Evolutionary conservation across 2,797 vertebrate species (phyloP).

Genomic region (Tauraco hartlaubi): DNA sequence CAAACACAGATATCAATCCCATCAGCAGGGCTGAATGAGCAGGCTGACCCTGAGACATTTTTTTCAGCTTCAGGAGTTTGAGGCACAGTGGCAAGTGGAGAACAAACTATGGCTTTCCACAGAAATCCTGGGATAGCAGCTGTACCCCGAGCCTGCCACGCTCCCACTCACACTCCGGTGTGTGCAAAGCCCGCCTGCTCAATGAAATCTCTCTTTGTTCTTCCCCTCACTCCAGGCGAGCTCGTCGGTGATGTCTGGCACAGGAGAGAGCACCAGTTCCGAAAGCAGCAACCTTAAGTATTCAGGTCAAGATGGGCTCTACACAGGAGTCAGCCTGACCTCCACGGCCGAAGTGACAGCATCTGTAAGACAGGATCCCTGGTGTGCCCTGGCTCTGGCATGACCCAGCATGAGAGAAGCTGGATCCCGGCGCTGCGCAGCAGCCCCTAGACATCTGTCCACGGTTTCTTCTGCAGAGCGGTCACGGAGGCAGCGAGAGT

Average conservation of each 20-base stretch:
- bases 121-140: neutral
- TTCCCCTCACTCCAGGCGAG: slow-evolving; percentile 82
- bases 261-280: slow-evolving; percentile 86
- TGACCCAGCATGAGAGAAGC: slow-evolving; percentile 77
- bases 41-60: neutral
- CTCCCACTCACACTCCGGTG: fast-evolving
- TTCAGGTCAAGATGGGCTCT: slow-evolving; percentile 91
- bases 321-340: slow-evolving; percentile 90
- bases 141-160: fast-evolving
- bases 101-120: neutral
- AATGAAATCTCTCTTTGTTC: neutral
- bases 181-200: neutral
- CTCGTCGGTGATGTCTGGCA: slow-evolving; percentile 89
- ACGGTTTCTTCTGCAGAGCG: slow-evolving; percentile 7
- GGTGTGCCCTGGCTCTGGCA: slow-evolving; percentile 95
- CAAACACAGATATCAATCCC: fast-evolving
- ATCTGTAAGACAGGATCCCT: slow-evolving; percentile 92
- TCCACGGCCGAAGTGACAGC: slow-evolving; percentile 90
- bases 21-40: fast-evolving
- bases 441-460: neutral
- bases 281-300: slow-evolving; percentile 90
- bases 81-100: neutral
- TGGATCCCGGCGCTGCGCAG: slow-evolving; percentile 40
- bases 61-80: neutral
- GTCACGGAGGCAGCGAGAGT: slow-evolving; percentile 60